Base-by-base conservation (phyloP, 2,888 invertebrate species). In the Oeneis ivallda region DNA sequence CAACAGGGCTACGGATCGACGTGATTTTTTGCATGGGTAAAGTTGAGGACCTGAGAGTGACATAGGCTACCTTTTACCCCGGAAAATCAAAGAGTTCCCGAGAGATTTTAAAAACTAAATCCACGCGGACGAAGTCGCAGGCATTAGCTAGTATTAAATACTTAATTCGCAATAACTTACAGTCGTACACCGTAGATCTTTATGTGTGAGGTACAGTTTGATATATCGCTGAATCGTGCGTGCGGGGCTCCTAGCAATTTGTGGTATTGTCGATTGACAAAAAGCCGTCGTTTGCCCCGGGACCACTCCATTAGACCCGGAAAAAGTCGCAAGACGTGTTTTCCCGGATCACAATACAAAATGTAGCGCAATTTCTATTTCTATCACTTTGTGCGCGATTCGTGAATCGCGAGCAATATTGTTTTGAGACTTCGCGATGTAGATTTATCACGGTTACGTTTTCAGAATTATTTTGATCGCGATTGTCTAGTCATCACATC, bases 261-360 rank as follows among this genome's bases (percentile, higher is more conserved):
- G 84, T 77, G 83, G 79, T 76, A 80, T 82, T 82, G 81, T 80
- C 74, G 75, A 75, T 78, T 83, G 83, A 85, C 83, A 86, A 84
- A 86, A 82, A 78, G 80, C 70, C 71, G 77, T 80, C 83, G 79
- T 84, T 84, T 82, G 76, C 76, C 73, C 61, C 70, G 66, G 54
- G 69, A 65, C 58, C 53, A 69, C 74, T 75, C 79, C 79, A 80
- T 80, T 82, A 77, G 75, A 73, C 73, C 69, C 69, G 70, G 73
- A 77, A 76, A 71, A 70, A 77, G 78, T 76, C 79, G 76, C 78
- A 79, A 80, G 76, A 79, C 76, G 78, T 83, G 81, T 85, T 66
- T 66, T 26, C 59, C 53, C 63, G 79, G 81, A 85, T 86, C 83
- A 86, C 81, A 79, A 77, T 71, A 75, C 75, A 82, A 83, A 86